Percentiles rank a stretch among this genome's conserved stretches.
phyloP scores from a whole-genome alignment of 1,140 invertebrate genomes.

The Helicorthomorpha holstii region DNA sequence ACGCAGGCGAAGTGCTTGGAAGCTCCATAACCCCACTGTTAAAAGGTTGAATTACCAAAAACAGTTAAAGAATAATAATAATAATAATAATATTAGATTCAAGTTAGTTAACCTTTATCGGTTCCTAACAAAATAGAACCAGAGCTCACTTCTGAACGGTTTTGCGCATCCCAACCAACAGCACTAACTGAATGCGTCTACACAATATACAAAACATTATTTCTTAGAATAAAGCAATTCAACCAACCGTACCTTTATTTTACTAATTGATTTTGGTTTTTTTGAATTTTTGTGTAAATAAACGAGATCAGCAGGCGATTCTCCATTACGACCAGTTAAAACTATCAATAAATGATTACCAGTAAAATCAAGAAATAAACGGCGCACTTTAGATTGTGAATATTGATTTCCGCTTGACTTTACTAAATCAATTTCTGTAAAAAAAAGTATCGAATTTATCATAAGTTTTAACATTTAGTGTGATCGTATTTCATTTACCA shows the following conservation, averaged over 20 bases:
- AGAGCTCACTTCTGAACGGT: slow-evolving; percentile 44
- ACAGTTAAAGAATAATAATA: too few relatives aligned
- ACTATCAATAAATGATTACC: slow-evolving; percentile 68
- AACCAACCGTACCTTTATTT: slow-evolving; percentile 22
- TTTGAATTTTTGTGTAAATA: slow-evolving; percentile 50
- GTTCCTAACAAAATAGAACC: slow-evolving; percentile 76
- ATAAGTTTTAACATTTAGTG: neutral
- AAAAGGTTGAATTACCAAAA: too few relatives aligned
- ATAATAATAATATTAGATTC: too few relatives aligned
- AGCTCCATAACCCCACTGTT: too few relatives aligned
- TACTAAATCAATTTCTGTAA: slow-evolving; percentile 24
- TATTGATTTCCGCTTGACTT: slow-evolving; percentile 16
- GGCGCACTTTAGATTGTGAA: slow-evolving; percentile 32
- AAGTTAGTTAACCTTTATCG: slow-evolving; percentile 53
- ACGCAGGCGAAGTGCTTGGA: too few relatives aligned
- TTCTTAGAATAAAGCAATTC: slow-evolving; percentile 14
- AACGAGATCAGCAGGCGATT: slow-evolving; percentile 50
- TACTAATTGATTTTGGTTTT: slow-evolving; percentile 34
- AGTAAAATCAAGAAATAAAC: slow-evolving; percentile 68
- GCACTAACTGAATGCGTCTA: slow-evolving; percentile 70
- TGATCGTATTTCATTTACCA: neutral
- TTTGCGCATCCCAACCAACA: slow-evolving; percentile 72
- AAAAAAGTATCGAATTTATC: neutral
- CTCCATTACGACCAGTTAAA: slow-evolving; percentile 41
- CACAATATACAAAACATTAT: slow-evolving; percentile 7